phyloP scores from a whole-genome alignment of 2,113 vertebrate species.

The Hydrochoerus hydrochaeris region DNA sequence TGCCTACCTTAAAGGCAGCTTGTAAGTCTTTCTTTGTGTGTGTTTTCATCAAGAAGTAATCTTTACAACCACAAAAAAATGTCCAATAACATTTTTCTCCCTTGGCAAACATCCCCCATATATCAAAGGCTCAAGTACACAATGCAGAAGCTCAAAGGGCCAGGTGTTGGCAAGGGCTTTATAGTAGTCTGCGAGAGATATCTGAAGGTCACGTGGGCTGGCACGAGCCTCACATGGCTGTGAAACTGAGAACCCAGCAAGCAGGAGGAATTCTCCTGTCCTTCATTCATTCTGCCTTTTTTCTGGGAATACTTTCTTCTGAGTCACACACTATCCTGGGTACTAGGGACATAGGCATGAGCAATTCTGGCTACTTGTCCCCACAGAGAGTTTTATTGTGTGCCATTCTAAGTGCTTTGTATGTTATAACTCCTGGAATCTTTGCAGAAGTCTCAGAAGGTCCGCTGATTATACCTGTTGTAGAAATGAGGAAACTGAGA shows the following conservation, averaged over 20 bases:
- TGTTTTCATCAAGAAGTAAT: slow-evolving; percentile 79
- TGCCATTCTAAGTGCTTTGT: neutral
- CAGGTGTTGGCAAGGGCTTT: slow-evolving; percentile 20
- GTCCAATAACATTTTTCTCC: slow-evolving; percentile 79
- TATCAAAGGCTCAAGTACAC: slow-evolving; percentile 74
- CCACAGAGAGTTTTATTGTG: neutral
- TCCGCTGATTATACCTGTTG: neutral
- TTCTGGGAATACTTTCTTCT: neutral
- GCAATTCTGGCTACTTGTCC: neutral
- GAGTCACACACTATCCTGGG: neutral
- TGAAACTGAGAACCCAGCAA: neutral
- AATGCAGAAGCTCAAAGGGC: neutral
- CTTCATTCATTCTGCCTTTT: neutral
- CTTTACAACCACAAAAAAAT: slow-evolving; percentile 72
- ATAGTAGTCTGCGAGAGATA: neutral
- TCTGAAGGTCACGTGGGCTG: neutral
- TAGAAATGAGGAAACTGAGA: slow-evolving; percentile 36
- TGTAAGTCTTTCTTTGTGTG: slow-evolving; percentile 78
- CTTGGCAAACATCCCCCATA: slow-evolving; percentile 74
- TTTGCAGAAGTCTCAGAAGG: neutral
- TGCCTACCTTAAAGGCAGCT: slow-evolving; percentile 74
- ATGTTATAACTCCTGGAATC: fast-evolving
- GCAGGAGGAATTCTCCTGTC: neutral
- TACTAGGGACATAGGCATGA: neutral
- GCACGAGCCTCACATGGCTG: neutral